Evolutionary conservation across 1,140 invertebrate species (phyloP).

Genomic region (Phthorimaea operculella): DNA sequence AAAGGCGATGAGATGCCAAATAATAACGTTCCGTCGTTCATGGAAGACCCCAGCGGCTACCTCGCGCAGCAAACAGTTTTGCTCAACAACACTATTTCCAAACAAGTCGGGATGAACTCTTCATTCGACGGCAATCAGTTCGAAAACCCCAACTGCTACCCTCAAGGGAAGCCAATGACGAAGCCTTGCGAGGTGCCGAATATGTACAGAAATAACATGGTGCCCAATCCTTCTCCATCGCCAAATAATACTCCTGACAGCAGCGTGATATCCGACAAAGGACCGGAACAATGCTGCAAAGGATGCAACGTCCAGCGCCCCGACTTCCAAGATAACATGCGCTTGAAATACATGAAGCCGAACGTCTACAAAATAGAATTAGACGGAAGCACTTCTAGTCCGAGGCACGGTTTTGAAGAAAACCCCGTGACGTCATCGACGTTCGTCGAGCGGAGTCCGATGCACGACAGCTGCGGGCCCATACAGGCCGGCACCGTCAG

Average conservation of each 20-base stretch:
- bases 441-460: slow-evolving; percentile 69
- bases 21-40: slow-evolving; percentile 70
- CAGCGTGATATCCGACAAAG: slow-evolving; percentile 63
- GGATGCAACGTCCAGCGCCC: slow-evolving; percentile 43
- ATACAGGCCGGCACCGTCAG: slow-evolving; percentile 81
- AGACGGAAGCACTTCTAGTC: slow-evolving; percentile 62
- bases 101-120: slow-evolving; percentile 72
- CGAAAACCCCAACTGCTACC: slow-evolving; percentile 31
- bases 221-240: slow-evolving; percentile 48
- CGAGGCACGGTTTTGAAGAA: slow-evolving; percentile 69
- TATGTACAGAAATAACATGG: slow-evolving; percentile 44
- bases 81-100: slow-evolving; percentile 84
- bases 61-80: slow-evolving; percentile 86
- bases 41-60: slow-evolving; percentile 91
- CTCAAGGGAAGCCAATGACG: slow-evolving; percentile 23
- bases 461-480: slow-evolving; percentile 70
- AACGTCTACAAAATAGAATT: slow-evolving; percentile 43
- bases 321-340: slow-evolving; percentile 39
- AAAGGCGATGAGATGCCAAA: slow-evolving; percentile 47
- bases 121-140: slow-evolving; percentile 42
- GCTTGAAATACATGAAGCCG: slow-evolving; percentile 45
- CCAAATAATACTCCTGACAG: slow-evolving; percentile 68
- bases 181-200: slow-evolving; percentile 37
- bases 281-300: slow-evolving; percentile 49
- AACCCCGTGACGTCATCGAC: slow-evolving; percentile 80